Percentiles rank a stretch among this genome's conserved stretches.
phyloP scores from a whole-genome alignment of 2,888 invertebrate species.

The Epistrophe grossulariae region DNA sequence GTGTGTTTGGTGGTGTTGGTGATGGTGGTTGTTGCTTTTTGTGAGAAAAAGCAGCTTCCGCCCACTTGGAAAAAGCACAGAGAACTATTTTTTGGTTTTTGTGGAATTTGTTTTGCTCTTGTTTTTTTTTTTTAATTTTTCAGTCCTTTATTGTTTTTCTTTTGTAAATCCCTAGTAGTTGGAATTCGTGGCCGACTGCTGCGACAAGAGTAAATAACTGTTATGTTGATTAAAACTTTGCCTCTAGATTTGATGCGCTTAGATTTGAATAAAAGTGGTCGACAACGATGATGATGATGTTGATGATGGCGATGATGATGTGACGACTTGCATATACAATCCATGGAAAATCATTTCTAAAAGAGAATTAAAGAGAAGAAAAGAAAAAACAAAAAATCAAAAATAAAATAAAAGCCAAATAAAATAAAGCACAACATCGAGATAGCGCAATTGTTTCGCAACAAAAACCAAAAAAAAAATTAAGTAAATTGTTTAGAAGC shows the following conservation, averaged over 20 bases:
- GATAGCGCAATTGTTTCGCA: slow-evolving; percentile 71
- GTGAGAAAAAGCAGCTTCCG: slow-evolving; percentile 60
- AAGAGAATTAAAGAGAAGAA: slow-evolving; percentile 64
- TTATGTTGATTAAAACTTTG: slow-evolving; percentile 67
- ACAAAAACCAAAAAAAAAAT: slow-evolving; percentile 50
- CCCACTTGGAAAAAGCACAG: slow-evolving; percentile 31
- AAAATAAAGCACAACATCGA: slow-evolving; percentile 75
- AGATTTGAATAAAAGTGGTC: slow-evolving; percentile 70
- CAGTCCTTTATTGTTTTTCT: not conserved
- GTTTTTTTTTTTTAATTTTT: slow-evolving; percentile 12
- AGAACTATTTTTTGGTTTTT: slow-evolving; percentile 3
- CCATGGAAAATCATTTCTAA: slow-evolving; percentile 77
- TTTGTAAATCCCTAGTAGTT: slow-evolving; percentile 46
- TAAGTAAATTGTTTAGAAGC: slow-evolving; percentile 41
- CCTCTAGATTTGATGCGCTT: slow-evolving; percentile 55
- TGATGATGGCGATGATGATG: slow-evolving; percentile 51
- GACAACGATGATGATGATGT: slow-evolving; percentile 45
- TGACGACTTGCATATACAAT: slow-evolving; percentile 70
- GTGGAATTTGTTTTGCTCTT: slow-evolving; percentile 8
- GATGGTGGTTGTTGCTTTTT: slow-evolving; percentile 65
- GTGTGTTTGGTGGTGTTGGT: slow-evolving; percentile 46
- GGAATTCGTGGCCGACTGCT: slow-evolving; percentile 44
- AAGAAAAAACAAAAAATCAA: slow-evolving; percentile 74
- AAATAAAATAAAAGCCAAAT: slow-evolving; percentile 76
- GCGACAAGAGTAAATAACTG: slow-evolving; percentile 46